A percentile compares a stretch with the other conserved stretches of the same genome.
Evolutionary conservation across 2,113 vertebrate genomes (phyloP).

Genomic region (Diphyllodes magnificus): DNA sequence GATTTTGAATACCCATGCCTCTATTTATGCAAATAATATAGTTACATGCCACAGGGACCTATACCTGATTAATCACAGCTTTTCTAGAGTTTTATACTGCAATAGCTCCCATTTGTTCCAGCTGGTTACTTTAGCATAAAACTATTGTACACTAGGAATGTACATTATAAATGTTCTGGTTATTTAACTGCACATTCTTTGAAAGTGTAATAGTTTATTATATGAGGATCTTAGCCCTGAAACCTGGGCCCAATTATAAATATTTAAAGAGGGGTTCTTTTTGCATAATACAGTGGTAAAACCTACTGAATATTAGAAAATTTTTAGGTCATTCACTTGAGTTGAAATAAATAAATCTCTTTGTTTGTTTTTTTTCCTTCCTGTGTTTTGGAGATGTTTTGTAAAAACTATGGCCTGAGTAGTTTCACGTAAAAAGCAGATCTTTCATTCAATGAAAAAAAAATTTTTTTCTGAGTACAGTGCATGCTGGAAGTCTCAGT

Average conservation of each 20-base stretch:
- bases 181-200: constrained; percentile 2
- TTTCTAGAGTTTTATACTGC: not conserved
- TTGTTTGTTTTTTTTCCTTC: not conserved
- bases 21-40: not conserved
- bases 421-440: not conserved
- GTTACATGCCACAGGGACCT: not conserved
- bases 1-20: not conserved
- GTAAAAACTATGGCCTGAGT: not conserved
- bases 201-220: not conserved
- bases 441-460: not conserved
- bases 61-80: constrained; percentile 26
- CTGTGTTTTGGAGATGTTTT: not conserved
- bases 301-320: not conserved
- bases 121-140: constrained; percentile 13
- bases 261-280: not conserved
- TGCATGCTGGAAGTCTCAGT: not conserved
- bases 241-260: not conserved
- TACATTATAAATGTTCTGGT: not conserved
- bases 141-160: not conserved
- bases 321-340: not conserved
- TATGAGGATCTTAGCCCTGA: not conserved
- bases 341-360: not conserved
- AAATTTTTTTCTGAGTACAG: not conserved
- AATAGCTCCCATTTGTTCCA: constrained; percentile 34
- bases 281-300: not conserved